Evolutionary conservation across 2,113 vertebrate genomes (phyloP), one percentile per base, ranked within the genome.

Genomic region (Casuarius casuarius): DNA sequence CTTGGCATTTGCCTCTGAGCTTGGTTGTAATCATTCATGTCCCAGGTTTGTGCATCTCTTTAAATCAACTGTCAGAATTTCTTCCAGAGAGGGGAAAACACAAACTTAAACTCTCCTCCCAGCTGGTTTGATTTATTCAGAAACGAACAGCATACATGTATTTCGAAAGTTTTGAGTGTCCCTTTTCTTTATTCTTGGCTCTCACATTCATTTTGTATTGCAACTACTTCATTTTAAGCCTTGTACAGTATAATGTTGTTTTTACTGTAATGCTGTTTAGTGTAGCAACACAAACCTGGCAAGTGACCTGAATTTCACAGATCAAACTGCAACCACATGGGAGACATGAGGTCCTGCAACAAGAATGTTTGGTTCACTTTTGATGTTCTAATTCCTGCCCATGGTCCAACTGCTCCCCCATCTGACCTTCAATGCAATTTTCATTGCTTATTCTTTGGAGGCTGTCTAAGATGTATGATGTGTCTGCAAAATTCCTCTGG

Each of bases 241-340:
- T 51, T 72, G 82, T 90, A 82, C 62, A 73, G 77, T 66, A 86
- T 92, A 92, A 25, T 59, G 94, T 96, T 97, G 85, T 92, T 97
- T 77, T 92, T 87, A 20, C 91, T 90, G 90, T 97, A 97, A 97
- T 96, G 94, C 91, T 97, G 97, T 95, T 97, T 97, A 97, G 97
- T 97, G 97, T 97, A 97, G 94, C 97, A 97, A 97, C 94, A 97
- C 94, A 97, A 97, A 97, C 94, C 97, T 97, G 96, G 97, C 97
- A 97, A 97, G 96, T 97, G 97, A 97, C 97, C 97, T 96, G 97
- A 97, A 97, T 97, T 97, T 97, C 97, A 95, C 95, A 97, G 94
- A 97, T 97, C 97, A 97, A 91, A 84, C 95, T 96, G 94, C 90
- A 97, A 91, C 95, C 95, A 95, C 92, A 89, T 77, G 82, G 92